A percentile compares a stretch with the other conserved stretches of the same genome.
Evolutionary conservation across 2,797 vertebrate species (phyloP).

Genomic region (Gymnocypris eckloni): DNA sequence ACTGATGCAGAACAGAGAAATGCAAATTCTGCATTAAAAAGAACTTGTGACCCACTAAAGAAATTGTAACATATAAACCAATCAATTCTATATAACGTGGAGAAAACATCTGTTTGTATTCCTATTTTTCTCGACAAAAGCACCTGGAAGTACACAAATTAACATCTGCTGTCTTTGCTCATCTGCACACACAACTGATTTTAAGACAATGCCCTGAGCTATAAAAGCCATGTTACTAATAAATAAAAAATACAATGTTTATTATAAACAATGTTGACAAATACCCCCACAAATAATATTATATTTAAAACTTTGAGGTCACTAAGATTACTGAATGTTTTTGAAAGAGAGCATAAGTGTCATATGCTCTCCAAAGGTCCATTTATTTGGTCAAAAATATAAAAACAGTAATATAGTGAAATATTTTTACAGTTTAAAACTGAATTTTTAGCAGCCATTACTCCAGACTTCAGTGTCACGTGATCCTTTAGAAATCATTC

Average conservation of each 20-base stretch:
- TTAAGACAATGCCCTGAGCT: neutral
- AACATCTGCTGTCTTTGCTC: neutral
- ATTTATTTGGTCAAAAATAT: no score
- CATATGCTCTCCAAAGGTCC: no score
- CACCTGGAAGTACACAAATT: no score
- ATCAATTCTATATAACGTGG: neutral
- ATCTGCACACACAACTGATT: neutral
- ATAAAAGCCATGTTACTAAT: neutral
- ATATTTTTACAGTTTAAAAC: neutral
- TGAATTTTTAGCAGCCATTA: neutral
- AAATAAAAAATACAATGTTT: neutral
- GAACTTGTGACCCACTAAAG: neutral
- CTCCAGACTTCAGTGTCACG: neutral
- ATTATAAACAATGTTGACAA: neutral
- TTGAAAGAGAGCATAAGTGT: no score
- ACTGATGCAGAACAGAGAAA: conserved; percentile 55
- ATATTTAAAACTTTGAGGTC: no score
- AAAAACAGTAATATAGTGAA: no score
- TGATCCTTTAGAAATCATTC: neutral
- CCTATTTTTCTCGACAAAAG: neutral
- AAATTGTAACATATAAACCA: neutral
- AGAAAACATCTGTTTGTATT: neutral
- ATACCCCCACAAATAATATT: neutral
- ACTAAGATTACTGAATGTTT: no score
- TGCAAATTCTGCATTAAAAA: conserved; percentile 3